Conservation (phyloP, 2,888 invertebrate genomes). For the Drosophila glabriapex region DNA sequence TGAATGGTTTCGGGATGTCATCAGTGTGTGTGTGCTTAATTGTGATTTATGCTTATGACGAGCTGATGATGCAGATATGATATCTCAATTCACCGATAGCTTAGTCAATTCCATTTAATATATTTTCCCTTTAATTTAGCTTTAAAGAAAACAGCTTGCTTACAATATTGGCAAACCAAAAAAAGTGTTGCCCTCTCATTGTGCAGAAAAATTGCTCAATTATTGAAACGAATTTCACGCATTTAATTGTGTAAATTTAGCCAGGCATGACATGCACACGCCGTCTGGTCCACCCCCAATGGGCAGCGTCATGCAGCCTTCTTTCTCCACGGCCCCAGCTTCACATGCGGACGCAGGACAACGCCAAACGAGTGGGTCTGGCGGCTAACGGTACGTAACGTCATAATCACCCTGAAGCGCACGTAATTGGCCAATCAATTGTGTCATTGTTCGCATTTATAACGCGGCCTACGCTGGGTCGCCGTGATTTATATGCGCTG, state of each 20-base stretch:
- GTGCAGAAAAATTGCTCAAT: constrained; percentile 75
- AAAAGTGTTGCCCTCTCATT: constrained; percentile 23
- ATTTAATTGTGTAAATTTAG: constrained; percentile 82
- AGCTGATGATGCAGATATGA: constrained; percentile 14
- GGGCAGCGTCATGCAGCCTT: constrained; percentile 10
- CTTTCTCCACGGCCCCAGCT: constrained; percentile 3
- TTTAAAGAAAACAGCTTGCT: constrained; percentile 34
- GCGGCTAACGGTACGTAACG: constrained; percentile 78
- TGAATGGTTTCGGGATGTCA: constrained; percentile 22
- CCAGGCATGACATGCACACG: constrained; percentile 75
- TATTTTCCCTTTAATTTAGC: constrained; percentile 17
- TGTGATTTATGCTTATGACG: constrained; percentile 33
- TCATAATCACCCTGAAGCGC: constrained; percentile 83
- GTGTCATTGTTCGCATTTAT: constrained; percentile 78
- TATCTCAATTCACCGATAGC: neutral
- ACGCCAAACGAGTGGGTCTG: constrained; percentile 42
- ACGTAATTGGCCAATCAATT: constrained; percentile 86
- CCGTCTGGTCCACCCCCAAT: constrained; percentile 30
- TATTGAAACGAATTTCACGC: constrained; percentile 80
- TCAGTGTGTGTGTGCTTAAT: constrained; percentile 27
- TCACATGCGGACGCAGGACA: constrained; percentile 28
- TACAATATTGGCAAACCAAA: constrained; percentile 22
- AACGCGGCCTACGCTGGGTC: constrained; percentile 71
- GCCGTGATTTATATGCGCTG: constrained; percentile 80
- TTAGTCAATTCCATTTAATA: neutral